Conservation (phyloP, 2,113 vertebrate species). For the Chaetura pelagica region DNA sequence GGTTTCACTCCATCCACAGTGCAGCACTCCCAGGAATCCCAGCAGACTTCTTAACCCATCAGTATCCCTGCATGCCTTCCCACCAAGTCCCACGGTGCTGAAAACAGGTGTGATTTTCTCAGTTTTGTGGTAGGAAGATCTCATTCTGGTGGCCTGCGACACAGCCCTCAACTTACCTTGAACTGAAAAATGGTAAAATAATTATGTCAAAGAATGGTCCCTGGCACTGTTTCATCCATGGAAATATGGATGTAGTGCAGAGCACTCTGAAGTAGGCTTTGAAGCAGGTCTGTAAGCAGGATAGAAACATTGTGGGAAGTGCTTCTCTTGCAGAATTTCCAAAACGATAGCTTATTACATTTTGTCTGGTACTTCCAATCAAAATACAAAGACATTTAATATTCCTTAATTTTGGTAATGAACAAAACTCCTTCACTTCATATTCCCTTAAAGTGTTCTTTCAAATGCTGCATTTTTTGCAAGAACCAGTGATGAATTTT, state of each 20-base stretch:
- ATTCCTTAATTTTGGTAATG: background rate
- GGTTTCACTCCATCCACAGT: background rate
- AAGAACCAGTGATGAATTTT: background rate
- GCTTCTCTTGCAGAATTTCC: background rate
- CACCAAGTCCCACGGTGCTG: rapidly evolving
- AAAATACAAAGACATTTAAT: background rate
- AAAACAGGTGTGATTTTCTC: background rate
- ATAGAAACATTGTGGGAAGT: background rate
- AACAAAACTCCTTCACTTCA: background rate
- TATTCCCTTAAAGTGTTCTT: background rate
- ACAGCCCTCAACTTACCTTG: background rate
- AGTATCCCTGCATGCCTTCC: background rate
- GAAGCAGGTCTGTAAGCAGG: background rate
- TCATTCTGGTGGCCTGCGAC: background rate
- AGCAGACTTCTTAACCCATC: background rate
- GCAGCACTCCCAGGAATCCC: background rate
- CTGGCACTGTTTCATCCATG: background rate
- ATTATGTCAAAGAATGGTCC: background rate
- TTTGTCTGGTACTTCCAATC: background rate
- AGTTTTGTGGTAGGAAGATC: background rate
- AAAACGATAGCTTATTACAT: background rate
- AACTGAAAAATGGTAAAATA: background rate
- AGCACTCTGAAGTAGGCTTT: background rate
- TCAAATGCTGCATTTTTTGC: background rate
- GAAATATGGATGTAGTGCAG: background rate